Percentiles rank a stretch among this genome's conserved stretches.
Conservation (phyloP, 2,888 invertebrate genomes). For the Troides helena region DNA sequence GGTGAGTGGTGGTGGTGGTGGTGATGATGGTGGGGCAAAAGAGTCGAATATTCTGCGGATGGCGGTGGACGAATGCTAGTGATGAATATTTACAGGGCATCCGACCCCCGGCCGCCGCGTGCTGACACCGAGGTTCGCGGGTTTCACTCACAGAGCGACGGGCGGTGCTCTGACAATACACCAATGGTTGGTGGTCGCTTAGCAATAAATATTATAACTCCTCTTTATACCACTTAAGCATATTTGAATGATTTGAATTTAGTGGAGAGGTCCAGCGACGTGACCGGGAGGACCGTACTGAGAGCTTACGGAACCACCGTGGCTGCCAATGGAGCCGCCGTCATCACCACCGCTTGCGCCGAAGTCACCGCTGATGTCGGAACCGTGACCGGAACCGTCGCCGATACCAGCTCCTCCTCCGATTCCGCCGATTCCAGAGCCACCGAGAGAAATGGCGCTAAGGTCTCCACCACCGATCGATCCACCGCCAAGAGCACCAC, state of each 20-base stretch:
- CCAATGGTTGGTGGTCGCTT: constrained; percentile 41
- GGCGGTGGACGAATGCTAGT: constrained; percentile 52
- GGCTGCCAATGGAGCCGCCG: constrained; percentile 46
- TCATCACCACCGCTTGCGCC: constrained; percentile 55
- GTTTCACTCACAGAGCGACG: constrained; percentile 26
- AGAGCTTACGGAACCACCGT: constrained; percentile 66
- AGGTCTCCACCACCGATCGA: constrained; percentile 41
- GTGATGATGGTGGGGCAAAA: constrained; percentile 25
- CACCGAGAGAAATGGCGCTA: constrained; percentile 43
- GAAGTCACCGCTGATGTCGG: constrained; percentile 57
- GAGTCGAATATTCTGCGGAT: constrained; percentile 42
- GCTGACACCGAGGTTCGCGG: constrained; percentile 34
- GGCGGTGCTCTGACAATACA: constrained; percentile 14
- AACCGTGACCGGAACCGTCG: constrained; percentile 43
- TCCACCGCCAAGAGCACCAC: constrained; percentile 33
- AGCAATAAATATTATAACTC: constrained; percentile 57
- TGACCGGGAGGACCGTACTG: constrained; percentile 78
- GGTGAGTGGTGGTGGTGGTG: constrained; percentile 46
- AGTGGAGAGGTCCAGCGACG: constrained; percentile 74
- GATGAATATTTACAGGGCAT: constrained; percentile 68
- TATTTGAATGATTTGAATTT: constrained; percentile 43
- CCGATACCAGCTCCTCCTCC: constrained; percentile 49
- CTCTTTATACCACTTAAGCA: constrained; percentile 52
- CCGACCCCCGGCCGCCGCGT: constrained; percentile 49
- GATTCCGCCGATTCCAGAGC: constrained; percentile 49